Conservation (phyloP, 2,113 vertebrate genomes). For the Lepisosteus osseus region DNA sequence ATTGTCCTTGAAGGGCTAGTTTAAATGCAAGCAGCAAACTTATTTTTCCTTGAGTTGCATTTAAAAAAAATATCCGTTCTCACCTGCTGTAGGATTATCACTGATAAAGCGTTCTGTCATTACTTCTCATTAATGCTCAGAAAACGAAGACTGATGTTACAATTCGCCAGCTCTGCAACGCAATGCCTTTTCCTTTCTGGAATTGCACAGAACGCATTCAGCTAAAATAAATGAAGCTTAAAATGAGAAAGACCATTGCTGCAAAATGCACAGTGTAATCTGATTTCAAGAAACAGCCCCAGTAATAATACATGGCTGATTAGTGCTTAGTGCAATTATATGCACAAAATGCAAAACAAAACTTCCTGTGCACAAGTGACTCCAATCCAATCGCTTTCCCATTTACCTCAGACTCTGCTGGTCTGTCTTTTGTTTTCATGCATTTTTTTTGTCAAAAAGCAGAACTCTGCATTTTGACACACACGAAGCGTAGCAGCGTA, state of each 20-base stretch:
- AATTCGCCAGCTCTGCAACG: background rate
- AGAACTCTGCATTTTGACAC: too few relatives aligned
- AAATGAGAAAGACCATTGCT: conserved; percentile 32
- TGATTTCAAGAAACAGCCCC: conserved; percentile 26
- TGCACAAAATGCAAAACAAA: background rate
- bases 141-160: background rate
- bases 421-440: background rate
- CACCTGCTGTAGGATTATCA: too few relatives aligned
- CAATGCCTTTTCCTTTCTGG: background rate
- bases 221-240: conserved; percentile 34
- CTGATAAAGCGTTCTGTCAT: conserved; percentile 1
- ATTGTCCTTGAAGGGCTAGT: too few relatives aligned
- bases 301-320: conserved; percentile 18
- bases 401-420: conserved; percentile 4
- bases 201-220: background rate
- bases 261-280: conserved; percentile 40
- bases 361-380: conserved; percentile 7
- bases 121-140: background rate
- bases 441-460: too few relatives aligned
- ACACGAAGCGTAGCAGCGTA: too few relatives aligned
- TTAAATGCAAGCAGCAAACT: too few relatives aligned
- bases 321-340: background rate
- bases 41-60: too few relatives aligned
- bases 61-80: too few relatives aligned
- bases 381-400: conserved; percentile 8